phyloP scores from a whole-genome alignment of 2,888 invertebrate species.

The Eudasyphora cyanicolor region DNA sequence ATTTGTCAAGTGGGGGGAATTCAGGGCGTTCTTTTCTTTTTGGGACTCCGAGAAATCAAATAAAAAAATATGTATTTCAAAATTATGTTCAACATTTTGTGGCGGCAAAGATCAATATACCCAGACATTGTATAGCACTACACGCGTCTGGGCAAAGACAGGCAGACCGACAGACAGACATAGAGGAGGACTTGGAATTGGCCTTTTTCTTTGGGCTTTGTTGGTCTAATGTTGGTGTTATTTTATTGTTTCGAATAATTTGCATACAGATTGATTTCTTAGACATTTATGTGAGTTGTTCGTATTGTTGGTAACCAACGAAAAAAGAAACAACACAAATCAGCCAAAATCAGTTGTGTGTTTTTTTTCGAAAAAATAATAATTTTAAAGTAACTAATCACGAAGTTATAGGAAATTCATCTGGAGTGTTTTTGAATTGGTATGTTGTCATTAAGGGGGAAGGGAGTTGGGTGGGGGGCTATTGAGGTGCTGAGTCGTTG shows the following conservation, averaged over 20 bases:
- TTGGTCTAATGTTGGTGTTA: slow-evolving; percentile 51
- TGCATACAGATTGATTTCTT: slow-evolving; percentile 63
- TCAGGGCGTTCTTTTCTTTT: slow-evolving; percentile 48
- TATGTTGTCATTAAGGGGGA: neutral
- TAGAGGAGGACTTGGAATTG: no score
- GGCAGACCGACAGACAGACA: no score
- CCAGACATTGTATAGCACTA: slow-evolving; percentile 9
- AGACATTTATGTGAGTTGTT: slow-evolving; percentile 35
- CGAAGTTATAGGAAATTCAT: slow-evolving; percentile 23
- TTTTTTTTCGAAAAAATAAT: slow-evolving; percentile 1
- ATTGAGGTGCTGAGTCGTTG: neutral
- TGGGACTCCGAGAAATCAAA: no score
- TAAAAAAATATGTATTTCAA: slow-evolving; percentile 39
- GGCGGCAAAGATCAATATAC: slow-evolving; percentile 62
- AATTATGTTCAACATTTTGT: slow-evolving; percentile 53
- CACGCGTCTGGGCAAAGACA: no score
- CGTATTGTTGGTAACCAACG: neutral
- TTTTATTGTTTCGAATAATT: slow-evolving; percentile 56
- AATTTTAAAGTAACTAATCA: slow-evolving; percentile 30
- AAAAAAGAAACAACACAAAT: neutral
- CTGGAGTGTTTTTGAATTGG: neutral
- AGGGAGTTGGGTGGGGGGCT: neutral
- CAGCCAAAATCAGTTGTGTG: neutral
- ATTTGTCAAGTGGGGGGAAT: slow-evolving; percentile 57
- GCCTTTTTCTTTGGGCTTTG: neutral